phyloP scores from a whole-genome alignment of 1,140 invertebrate genomes.

The Megalopta genalis region DNA sequence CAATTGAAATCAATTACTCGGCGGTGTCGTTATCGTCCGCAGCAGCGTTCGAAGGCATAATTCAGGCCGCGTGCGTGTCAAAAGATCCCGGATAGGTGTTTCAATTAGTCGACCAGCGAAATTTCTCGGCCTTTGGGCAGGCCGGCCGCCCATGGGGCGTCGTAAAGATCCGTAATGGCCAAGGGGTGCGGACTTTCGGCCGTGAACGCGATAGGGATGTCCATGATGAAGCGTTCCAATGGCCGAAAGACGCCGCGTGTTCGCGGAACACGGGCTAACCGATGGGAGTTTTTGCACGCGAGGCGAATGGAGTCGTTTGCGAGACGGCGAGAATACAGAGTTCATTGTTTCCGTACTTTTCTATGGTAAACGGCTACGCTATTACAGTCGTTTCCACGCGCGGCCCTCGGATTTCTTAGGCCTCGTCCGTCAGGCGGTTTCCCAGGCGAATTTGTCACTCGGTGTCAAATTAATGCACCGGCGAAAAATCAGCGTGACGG shows the following conservation, averaged over 20 bases:
- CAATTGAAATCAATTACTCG: no score
- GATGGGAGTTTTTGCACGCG: conserved; percentile 44
- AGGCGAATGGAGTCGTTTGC: conserved; percentile 15
- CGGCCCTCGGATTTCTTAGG: no score
- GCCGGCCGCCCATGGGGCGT: conserved; percentile 28
- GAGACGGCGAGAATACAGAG: neutral
- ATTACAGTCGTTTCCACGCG: no score
- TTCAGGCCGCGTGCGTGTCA: no score
- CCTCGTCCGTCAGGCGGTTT: no score
- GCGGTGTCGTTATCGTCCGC: no score
- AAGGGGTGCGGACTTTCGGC: conserved; percentile 39
- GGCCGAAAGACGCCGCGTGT: conserved; percentile 21
- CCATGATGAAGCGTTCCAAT: conserved; percentile 53
- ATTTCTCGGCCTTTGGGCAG: conserved; percentile 30
- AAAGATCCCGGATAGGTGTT: conserved; percentile 31
- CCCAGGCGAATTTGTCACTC: no score
- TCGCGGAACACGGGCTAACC: conserved; percentile 15
- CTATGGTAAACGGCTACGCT: neutral
- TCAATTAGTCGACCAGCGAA: conserved; percentile 57
- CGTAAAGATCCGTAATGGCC: conserved; percentile 61
- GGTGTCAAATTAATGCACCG: no score
- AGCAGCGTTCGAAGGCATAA: no score
- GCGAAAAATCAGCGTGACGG: no score
- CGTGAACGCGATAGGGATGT: conserved; percentile 37
- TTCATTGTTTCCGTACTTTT: neutral